Percentiles rank a stretch among this genome's conserved stretches.
Evolutionary conservation across 2,113 vertebrate species (phyloP).

Genomic region (Hyaena hyaena): DNA sequence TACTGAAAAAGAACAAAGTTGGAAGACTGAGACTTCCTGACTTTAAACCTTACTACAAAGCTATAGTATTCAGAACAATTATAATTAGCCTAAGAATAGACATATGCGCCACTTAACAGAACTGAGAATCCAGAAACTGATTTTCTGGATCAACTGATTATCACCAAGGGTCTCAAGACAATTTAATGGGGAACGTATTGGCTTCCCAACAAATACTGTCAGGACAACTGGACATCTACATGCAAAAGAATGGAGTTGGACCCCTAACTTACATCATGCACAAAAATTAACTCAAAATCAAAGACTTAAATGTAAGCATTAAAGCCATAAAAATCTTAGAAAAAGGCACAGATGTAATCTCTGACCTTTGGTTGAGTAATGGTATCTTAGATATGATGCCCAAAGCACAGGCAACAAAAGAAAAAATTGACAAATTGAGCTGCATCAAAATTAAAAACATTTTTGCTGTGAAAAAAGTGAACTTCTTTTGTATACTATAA

Average conservation of each 20-base stretch:
- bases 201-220: background rate
- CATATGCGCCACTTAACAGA: rapidly evolving
- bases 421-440: background rate
- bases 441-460: background rate
- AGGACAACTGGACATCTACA: rapidly evolving
- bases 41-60: background rate
- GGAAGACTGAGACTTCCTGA: background rate
- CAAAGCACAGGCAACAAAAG: background rate
- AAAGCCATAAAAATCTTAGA: background rate
- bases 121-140: background rate
- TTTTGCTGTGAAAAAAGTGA: background rate
- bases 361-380: background rate
- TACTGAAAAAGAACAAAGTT: background rate
- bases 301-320: background rate
- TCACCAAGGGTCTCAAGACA: background rate
- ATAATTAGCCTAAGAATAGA: rapidly evolving
- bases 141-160: background rate
- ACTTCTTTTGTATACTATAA: background rate
- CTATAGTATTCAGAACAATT: too few relatives aligned
- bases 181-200: background rate
- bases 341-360: background rate
- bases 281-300: background rate
- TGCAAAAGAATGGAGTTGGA: background rate
- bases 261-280: background rate
- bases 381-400: background rate